Conservation (phyloP, 23 tunicate species). For the Ascidia mentula region DNA sequence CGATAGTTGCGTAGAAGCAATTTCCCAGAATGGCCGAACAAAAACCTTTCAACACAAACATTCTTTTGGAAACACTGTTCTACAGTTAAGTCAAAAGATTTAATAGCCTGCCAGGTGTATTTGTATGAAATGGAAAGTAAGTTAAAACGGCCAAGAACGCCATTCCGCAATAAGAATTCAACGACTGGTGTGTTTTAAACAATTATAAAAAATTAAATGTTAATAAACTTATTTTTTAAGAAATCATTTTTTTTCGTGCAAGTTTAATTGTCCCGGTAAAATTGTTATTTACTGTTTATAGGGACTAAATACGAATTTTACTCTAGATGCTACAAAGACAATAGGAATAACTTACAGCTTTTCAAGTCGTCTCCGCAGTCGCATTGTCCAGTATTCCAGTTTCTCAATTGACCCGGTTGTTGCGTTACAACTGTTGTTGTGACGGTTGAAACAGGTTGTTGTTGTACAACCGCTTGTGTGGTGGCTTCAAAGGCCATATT, state of each 20-base stretch:
- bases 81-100: no score
- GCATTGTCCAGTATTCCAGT: background rate
- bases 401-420: background rate
- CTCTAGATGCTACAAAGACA: background rate
- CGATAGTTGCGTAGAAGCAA: conserved; percentile 42
- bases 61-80: background rate
- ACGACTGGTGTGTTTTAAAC: no score
- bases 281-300: background rate
- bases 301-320: background rate
- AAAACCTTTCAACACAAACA: conserved; percentile 22
- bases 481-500: no score
- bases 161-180: background rate
- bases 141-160: no score
- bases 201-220: background rate
- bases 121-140: no score
- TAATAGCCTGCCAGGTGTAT: no score
- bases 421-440: conserved; percentile 1
- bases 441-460: background rate
- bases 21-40: conserved; percentile 35
- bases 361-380: background rate
- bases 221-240: no score
- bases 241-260: background rate
- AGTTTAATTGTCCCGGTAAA: background rate
- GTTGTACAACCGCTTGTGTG: background rate
- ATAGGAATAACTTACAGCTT: background rate